Conservation (phyloP, 2,888 invertebrate species). For the Luperina nickerlii region DNA sequence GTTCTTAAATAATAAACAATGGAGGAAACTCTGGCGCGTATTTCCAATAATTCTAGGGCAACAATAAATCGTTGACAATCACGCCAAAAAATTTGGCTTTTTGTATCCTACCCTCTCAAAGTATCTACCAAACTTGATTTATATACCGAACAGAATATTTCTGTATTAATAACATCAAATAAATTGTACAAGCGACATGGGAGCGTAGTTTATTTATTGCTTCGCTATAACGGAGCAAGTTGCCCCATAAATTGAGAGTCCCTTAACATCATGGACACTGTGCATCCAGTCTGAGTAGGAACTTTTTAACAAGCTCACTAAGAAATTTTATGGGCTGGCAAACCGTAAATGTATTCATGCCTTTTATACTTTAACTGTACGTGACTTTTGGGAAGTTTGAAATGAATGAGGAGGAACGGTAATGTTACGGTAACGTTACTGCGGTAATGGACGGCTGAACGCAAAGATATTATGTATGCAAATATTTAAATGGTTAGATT, state of each 20-base stretch:
- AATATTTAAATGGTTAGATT: background rate
- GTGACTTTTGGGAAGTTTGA: constrained; percentile 48
- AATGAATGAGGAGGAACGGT: constrained; percentile 35
- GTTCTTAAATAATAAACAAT: constrained; percentile 29
- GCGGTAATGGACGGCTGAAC: constrained; percentile 11
- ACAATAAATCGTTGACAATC: constrained; percentile 50
- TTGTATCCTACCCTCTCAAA: constrained; percentile 40
- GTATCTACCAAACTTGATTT: constrained; percentile 52
- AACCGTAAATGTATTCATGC: constrained; percentile 59
- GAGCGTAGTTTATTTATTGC: constrained; percentile 53
- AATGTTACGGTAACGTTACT: constrained; percentile 28
- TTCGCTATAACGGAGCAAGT: constrained; percentile 51
- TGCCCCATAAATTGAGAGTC: constrained; percentile 53
- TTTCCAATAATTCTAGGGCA: constrained; percentile 6
- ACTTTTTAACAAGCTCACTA: constrained; percentile 57
- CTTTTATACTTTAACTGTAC: constrained; percentile 45
- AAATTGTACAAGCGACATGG: constrained; percentile 50
- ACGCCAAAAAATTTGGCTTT: constrained; percentile 21
- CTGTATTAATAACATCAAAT: constrained; percentile 55
- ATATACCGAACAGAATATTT: constrained; percentile 39
- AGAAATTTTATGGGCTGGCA: constrained; percentile 52
- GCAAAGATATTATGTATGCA: no score
- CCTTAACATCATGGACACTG: constrained; percentile 47
- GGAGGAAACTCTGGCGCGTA: background rate
- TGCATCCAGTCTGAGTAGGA: constrained; percentile 42